phyloP scores from a whole-genome alignment of 2,113 vertebrate genomes.

The Cacatua alba region DNA sequence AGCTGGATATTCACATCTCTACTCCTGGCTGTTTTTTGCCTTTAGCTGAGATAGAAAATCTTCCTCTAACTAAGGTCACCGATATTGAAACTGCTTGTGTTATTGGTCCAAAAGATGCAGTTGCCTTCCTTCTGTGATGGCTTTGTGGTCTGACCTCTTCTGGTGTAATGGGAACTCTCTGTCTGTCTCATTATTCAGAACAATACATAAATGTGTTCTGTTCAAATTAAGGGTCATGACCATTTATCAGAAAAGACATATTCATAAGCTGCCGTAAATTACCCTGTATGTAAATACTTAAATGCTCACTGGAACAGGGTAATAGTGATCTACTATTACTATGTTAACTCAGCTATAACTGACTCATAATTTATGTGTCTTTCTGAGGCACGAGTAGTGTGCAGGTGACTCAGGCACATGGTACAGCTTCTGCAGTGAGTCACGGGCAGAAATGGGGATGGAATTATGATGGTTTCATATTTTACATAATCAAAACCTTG shows the following conservation, averaged over 20 bases:
- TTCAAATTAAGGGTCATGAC: background rate
- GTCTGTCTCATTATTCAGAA: background rate
- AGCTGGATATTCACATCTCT: background rate
- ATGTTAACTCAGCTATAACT: background rate
- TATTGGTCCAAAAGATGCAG: background rate
- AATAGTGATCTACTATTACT: background rate
- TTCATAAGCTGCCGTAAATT: background rate
- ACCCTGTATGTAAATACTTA: background rate
- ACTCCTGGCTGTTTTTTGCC: background rate
- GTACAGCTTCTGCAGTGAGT: background rate
- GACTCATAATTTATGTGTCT: background rate
- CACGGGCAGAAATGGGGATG: background rate
- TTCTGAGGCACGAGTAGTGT: background rate
- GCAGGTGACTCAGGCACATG: background rate
- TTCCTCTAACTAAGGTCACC: background rate
- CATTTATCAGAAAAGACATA: background rate
- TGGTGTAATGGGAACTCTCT: background rate
- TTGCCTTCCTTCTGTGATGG: background rate
- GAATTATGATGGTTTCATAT: background rate
- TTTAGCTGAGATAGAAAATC: background rate
- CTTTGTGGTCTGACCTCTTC: background rate
- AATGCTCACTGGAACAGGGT: background rate
- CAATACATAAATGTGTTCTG: background rate
- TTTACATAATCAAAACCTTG: background rate
- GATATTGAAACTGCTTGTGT: background rate